Percentiles rank a stretch among this genome's conserved stretches.
phyloP scores from a whole-genome alignment of 2,113 vertebrate genomes.

The Heterochromis multidens region DNA sequence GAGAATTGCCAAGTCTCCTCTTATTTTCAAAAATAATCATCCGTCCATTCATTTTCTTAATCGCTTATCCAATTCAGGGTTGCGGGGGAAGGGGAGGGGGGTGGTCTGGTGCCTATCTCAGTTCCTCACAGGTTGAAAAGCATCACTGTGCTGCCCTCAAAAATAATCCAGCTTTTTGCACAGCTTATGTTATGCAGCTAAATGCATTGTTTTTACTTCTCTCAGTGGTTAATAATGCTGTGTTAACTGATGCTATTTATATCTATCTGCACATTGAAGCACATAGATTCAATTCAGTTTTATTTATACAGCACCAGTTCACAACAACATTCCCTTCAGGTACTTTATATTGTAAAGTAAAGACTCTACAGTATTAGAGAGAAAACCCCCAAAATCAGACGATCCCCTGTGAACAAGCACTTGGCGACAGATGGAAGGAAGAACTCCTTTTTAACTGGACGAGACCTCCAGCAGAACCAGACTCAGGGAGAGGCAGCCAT shows the following conservation, averaged over 20 bases:
- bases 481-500: neutral
- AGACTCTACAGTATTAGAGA: neutral
- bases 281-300: neutral
- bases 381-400: neutral
- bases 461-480: neutral
- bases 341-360: neutral
- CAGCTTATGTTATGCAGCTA: conserved; percentile 42
- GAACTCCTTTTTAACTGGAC: neutral
- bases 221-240: conserved; percentile 13
- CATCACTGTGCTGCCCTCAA: neutral
- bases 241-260: conserved; percentile 48
- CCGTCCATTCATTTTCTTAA: neutral
- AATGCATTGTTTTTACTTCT: conserved; percentile 65
- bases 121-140: neutral
- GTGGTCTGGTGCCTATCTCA: neutral
- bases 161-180: conserved; percentile 16
- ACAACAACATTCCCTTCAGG: neutral
- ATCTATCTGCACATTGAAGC: conserved; percentile 65
- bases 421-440: neutral
- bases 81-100: too few relatives aligned
- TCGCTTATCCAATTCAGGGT: neutral
- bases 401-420: neutral
- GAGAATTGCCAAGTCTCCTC: neutral
- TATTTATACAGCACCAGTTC: neutral
- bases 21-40: neutral